These are phyloP conservation scores for Smittia aterrima DNA, from an alignment of 2,888 invertebrate species.

Conservation along the genomic window DNA sequence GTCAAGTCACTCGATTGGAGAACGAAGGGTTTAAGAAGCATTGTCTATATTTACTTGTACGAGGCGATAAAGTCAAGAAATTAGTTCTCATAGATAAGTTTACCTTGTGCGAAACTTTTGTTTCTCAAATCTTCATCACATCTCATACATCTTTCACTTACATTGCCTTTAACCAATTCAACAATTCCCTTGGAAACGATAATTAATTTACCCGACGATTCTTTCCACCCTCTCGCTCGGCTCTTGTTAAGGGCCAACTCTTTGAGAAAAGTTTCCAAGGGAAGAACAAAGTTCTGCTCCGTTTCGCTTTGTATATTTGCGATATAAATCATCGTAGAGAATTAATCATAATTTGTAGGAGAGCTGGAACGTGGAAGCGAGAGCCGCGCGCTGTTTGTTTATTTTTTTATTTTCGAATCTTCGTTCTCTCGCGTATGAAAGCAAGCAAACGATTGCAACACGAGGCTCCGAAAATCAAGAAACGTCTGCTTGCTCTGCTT, in stretches of 20 bases:
- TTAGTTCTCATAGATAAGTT: neutral
- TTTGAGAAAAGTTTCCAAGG: neutral
- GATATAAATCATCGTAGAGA: slow-evolving; percentile 21
- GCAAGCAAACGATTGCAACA: slow-evolving; percentile 13
- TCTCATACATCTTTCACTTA: neutral
- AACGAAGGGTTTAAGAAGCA: neutral
- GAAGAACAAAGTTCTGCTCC: neutral
- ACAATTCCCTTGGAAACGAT: slow-evolving; percentile 11
- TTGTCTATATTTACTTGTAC: neutral
- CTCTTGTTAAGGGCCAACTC: neutral
- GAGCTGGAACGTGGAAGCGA: slow-evolving; percentile 16
- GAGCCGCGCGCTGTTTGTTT: slow-evolving; percentile 18
- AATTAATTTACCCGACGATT: slow-evolving; percentile 31
- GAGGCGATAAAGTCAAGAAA: slow-evolving; percentile 22
- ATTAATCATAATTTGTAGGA: slow-evolving; percentile 41
- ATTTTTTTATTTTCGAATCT: slow-evolving; percentile 31
- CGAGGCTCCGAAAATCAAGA: neutral
- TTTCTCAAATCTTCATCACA: no score
- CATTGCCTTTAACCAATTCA: slow-evolving; percentile 11
- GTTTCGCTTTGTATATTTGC: slow-evolving; percentile 17
- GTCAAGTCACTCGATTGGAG: neutral
- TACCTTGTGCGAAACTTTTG: slow-evolving; percentile 1
- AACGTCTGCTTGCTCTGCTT: slow-evolving; percentile 6
- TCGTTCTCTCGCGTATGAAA: slow-evolving; percentile 15
- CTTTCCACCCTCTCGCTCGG: slow-evolving; percentile 18